Conservation (phyloP, 2,113 vertebrate species). For the Hiodon tergisus region DNA sequence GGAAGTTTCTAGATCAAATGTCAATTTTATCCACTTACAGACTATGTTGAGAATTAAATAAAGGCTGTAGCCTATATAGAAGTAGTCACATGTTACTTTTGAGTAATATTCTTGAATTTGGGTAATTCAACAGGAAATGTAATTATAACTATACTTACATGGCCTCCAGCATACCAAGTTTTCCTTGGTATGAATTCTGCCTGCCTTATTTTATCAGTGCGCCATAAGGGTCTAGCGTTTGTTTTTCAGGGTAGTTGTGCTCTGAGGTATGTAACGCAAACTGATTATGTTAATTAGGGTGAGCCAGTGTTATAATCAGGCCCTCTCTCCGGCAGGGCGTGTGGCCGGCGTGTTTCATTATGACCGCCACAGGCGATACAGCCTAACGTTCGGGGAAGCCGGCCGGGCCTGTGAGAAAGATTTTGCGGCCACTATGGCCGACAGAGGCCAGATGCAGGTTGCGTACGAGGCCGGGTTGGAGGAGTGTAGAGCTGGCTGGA, state of each 20-base stretch:
- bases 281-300: background rate
- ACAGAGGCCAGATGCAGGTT: constrained; percentile 19
- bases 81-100: background rate
- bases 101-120: too few relatives aligned
- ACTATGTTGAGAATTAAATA: background rate
- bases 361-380: constrained; percentile 32
- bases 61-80: background rate
- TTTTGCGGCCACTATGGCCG: constrained; percentile 34
- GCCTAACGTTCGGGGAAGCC: constrained; percentile 28
- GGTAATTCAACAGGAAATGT: too few relatives aligned
- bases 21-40: background rate
- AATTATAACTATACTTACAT: background rate
- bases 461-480: constrained; percentile 31
- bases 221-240: too few relatives aligned
- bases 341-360: constrained; percentile 37
- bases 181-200: background rate
- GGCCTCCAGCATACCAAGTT: background rate
- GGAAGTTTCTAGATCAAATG: background rate
- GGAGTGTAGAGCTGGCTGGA: constrained; percentile 38
- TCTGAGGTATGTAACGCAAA: background rate
- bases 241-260: too few relatives aligned
- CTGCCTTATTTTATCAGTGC: too few relatives aligned
- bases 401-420: constrained; percentile 24
- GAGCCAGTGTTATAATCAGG: background rate
- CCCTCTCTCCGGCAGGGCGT: constrained; percentile 23